Evolutionary conservation across 1,140 invertebrate genomes (phyloP).

Genomic region (Eupristina koningsbergeri): DNA sequence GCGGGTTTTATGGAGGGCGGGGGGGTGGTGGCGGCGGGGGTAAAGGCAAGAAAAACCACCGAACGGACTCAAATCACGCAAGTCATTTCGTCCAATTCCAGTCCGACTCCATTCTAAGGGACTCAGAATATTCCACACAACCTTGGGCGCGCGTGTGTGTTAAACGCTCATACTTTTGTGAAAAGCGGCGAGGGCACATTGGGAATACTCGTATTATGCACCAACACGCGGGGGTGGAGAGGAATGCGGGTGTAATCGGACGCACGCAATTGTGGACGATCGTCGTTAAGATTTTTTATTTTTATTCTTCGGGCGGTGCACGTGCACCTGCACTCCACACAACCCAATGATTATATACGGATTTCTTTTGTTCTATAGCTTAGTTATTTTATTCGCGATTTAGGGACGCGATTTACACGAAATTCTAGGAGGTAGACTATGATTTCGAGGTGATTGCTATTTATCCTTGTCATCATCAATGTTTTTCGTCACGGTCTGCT

Average conservation of each 20-base stretch:
- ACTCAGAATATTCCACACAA: neutral
- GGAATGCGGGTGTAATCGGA: slow-evolving; percentile 46
- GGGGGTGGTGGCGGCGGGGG: too few relatives aligned
- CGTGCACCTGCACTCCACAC: neutral
- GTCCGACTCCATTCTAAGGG: slow-evolving; percentile 43
- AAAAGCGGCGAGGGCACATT: slow-evolving; percentile 50
- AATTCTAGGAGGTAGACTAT: neutral
- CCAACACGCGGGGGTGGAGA: slow-evolving; percentile 31
- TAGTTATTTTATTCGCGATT: slow-evolving; percentile 10
- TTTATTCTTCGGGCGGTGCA: neutral
- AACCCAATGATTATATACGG: slow-evolving; percentile 19
- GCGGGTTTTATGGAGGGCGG: too few relatives aligned
- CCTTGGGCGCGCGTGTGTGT: neutral
- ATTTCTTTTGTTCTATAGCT: slow-evolving; percentile 8
- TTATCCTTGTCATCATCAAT: slow-evolving; percentile 2
- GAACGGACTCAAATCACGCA: slow-evolving; percentile 59
- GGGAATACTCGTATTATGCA: slow-evolving; percentile 56
- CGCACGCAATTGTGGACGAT: slow-evolving; percentile 52
- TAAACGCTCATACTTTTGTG: slow-evolving; percentile 56
- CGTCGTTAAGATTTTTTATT: slow-evolving; percentile 55
- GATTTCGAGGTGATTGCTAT: slow-evolving; percentile 9
- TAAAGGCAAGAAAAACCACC: slow-evolving; percentile 35
- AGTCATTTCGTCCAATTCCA: slow-evolving; percentile 58
- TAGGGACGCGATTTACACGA: slow-evolving; percentile 23
- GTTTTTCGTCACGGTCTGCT: neutral